Evolutionary conservation across 2,888 invertebrate species (phyloP), one percentile per base, ranked within the genome.

Genomic region (Terebella lapidaria): DNA sequence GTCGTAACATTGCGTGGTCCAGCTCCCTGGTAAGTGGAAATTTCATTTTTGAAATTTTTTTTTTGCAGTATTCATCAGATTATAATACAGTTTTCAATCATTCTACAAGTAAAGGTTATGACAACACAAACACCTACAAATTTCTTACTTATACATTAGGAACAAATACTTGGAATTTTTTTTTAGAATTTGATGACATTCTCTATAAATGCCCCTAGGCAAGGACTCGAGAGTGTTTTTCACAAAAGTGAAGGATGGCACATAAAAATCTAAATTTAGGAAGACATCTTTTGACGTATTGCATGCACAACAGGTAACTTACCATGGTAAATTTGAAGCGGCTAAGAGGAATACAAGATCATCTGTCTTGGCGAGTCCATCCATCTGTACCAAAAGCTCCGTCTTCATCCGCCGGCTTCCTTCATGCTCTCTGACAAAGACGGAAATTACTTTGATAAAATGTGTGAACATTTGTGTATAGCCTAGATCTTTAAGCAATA

Each of bases 251-350:
- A n/a, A n/a, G n/a, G n/a, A n/a, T n/a, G n/a, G n/a, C n/a, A n/a
- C n/a, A n/a, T n/a, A n/a, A n/a, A n/a, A n/a, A n/a, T n/a, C n/a
- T n/a, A n/a, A n/a, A n/a, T n/a, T n/a, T n/a, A n/a, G n/a, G n/a
- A n/a, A n/a, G n/a, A n/a, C n/a, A n/a, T n/a, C n/a, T n/a, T n/a
- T n/a, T n/a, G n/a, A n/a, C n/a, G n/a, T n/a, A n/a, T n/a, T n/a
- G n/a, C n/a, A n/a, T n/a, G n/a, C n/a, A n/a, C n/a, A n/a, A n/a
- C n/a, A n/a, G n/a, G n/a, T n/a, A 35, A 10, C 64, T 70, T 78
- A 89, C 95, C 94, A 95, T 1, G 95, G 95, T 70, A 90, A 84
- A 81, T 95, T 95, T 1, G 94, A 92, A 62, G 92, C 91, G 20
- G 92, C 93, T 55, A 95, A 83, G 52, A 90, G 83, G 77, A 89